Percentiles rank a stretch among this genome's conserved stretches.
These are phyloP conservation scores for Centrocercus urophasianus DNA, from an alignment of 2,113 vertebrate species.

Conservation along the genomic window DNA sequence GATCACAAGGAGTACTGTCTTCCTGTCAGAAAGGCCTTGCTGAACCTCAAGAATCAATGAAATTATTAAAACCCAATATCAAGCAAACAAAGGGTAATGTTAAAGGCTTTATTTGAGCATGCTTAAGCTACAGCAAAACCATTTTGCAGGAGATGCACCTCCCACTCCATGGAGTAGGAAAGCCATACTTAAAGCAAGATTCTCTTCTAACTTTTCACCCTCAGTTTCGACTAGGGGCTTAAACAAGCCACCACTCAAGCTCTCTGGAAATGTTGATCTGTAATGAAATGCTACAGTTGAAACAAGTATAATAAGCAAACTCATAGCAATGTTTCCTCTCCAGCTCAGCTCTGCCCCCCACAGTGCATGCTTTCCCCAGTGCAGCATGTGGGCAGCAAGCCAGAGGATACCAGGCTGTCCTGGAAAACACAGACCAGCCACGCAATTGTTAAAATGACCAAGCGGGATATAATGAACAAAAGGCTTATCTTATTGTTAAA, in stretches of 20 bases:
- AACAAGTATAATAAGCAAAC: background rate
- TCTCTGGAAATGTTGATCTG: background rate
- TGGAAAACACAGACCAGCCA: background rate
- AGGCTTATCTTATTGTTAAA: accelerated
- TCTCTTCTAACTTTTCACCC: accelerated
- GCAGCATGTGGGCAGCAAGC: too few relatives aligned
- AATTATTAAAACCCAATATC: background rate
- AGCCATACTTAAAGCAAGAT: background rate
- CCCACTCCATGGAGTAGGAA: background rate
- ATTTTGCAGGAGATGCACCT: background rate
- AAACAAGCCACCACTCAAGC: background rate
- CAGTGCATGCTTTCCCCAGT: accelerated
- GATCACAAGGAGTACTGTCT: background rate
- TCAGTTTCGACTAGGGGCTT: background rate
- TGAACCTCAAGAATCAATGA: background rate
- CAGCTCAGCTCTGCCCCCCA: background rate
- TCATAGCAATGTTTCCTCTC: background rate
- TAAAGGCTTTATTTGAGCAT: background rate
- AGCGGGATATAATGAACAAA: background rate
- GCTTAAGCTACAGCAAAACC: background rate
- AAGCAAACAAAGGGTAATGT: background rate
- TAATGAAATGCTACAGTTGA: background rate
- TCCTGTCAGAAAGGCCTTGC: background rate
- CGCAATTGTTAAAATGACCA: background rate
- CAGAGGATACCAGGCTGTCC: background rate